phyloP scores from a whole-genome alignment of 1,140 invertebrate species.

The Stegodyphus dumicola region DNA sequence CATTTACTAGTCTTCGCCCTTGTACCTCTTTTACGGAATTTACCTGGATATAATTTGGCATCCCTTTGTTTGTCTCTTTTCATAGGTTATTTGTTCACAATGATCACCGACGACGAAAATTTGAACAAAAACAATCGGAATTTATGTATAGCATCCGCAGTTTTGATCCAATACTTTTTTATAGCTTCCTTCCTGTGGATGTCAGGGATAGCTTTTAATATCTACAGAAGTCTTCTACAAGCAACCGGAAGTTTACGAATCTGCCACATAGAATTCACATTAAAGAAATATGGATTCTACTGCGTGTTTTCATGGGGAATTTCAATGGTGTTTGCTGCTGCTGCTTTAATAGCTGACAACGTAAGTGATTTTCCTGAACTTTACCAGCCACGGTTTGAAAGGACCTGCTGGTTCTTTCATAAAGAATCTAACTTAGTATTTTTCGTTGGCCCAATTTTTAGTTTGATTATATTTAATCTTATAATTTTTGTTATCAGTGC shows the following conservation, averaged over 20 bases:
- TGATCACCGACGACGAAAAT: slow-evolving; percentile 65
- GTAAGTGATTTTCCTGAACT: slow-evolving; percentile 62
- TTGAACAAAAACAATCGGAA: neutral
- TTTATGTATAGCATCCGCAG: slow-evolving; percentile 74
- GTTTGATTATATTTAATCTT: slow-evolving; percentile 70
- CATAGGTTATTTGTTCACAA: slow-evolving; percentile 67
- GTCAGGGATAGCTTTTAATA: slow-evolving; percentile 95
- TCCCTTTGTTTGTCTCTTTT: slow-evolving; percentile 70
- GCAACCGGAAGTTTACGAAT: slow-evolving; percentile 71
- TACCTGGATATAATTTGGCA: slow-evolving; percentile 68
- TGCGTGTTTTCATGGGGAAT: slow-evolving; percentile 72
- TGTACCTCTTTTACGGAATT: slow-evolving; percentile 70
- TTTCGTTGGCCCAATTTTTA: slow-evolving; percentile 71
- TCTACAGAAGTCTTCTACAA: slow-evolving; percentile 83
- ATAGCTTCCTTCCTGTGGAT: slow-evolving; percentile 96
- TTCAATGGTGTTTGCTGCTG: slow-evolving; percentile 70
- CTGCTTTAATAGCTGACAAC: slow-evolving; percentile 70
- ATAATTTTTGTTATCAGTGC: slow-evolving; percentile 72
- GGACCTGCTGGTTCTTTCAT: slow-evolving; percentile 72
- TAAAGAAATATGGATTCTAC: slow-evolving; percentile 70
- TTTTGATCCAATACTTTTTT: slow-evolving; percentile 92
- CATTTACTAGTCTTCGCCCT: slow-evolving; percentile 70
- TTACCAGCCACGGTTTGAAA: slow-evolving; percentile 66
- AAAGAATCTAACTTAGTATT: slow-evolving; percentile 71
- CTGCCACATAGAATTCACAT: slow-evolving; percentile 65